Evolutionary conservation across 2,113 vertebrate species (phyloP).

Genomic region (Coturnix japonica): DNA sequence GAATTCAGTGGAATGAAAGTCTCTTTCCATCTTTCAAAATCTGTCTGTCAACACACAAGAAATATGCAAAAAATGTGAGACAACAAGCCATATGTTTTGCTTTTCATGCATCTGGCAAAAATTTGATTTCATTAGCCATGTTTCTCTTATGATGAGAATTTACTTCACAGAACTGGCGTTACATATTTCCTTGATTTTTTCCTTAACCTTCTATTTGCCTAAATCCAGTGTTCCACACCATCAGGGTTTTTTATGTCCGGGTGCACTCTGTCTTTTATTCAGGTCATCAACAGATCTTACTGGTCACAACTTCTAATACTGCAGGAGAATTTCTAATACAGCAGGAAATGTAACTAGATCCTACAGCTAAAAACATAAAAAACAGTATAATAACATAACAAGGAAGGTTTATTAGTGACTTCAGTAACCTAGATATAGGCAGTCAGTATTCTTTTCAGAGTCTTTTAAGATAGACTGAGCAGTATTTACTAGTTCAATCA

Average conservation of each 20-base stretch:
- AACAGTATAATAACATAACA: not conserved
- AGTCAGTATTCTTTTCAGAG: not conserved
- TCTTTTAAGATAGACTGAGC: not conserved
- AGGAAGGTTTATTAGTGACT: not conserved
- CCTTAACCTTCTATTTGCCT: not conserved
- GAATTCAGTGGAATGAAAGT: slow-evolving; percentile 28
- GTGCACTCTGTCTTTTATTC: not conserved
- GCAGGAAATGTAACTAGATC: not conserved
- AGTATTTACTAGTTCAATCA: not conserved
- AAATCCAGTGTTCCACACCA: not conserved
- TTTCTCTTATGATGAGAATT: slow-evolving; percentile 52
- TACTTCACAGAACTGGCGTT: slow-evolving; percentile 54
- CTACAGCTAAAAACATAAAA: not conserved
- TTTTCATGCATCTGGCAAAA: slow-evolving; percentile 66
- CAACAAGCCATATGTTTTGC: slow-evolving; percentile 68
- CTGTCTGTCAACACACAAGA: slow-evolving; percentile 52
- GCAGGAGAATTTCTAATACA: not conserved
- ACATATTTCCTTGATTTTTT: not conserved
- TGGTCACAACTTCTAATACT: not conserved
- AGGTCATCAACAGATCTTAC: not conserved
- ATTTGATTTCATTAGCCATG: slow-evolving; percentile 54
- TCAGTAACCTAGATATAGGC: not conserved
- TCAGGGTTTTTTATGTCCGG: not conserved
- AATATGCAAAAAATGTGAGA: slow-evolving; percentile 55
- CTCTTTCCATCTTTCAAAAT: slow-evolving; percentile 41